Base-by-base conservation (phyloP, 2,888 invertebrate genomes). In the Perithous albicinctus region DNA sequence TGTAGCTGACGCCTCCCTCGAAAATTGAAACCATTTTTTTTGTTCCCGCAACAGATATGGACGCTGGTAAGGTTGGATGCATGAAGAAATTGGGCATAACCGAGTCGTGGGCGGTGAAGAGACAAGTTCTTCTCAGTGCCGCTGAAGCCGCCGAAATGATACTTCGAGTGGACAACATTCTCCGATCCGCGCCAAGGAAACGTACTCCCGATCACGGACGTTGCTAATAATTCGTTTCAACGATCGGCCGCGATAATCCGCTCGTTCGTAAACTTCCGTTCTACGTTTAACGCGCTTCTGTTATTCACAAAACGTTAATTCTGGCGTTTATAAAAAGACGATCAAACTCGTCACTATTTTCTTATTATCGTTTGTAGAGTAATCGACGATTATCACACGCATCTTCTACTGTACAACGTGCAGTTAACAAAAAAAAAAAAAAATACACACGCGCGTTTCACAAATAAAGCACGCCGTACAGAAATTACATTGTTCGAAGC, bases 131-230 rank as follows among this genome's bases (percentile, higher is more conserved):
- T 73, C 91, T 98, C 81, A 98, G 99, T 6, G 99, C 99, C 0
- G 94, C 98, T 0, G 99, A 99, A 93, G 99, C 99, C 0, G 99
- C 99, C 0, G 99, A 99, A 94, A 98, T 99, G 97, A 99, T 99
- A 88, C 94, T 99, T 20, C 96, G 99, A 74, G 99, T 99, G 0
- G 99, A 99, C 93, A 96, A 98, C 93, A 99, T 99, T 86, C 96
- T 99, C 83, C 97, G 96, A 93, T 95, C 98, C 8, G 98, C 98
- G 35, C 98, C 98, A 7, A 95, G 98, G 85, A 96, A 95, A 89
- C 96, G 99, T 83, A 96, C 95, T 0, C 97, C 96, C 82, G 99
- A 99, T 93, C 95, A 96, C 89, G 96, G 97, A 86, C 96, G 95
- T 75, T 97, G 98, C 94, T 97, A 95, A 94, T 70, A 23, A 41